These are phyloP conservation scores for Piscicola geometra DNA, from an alignment of 2,888 invertebrate species.

Conservation along the genomic window DNA sequence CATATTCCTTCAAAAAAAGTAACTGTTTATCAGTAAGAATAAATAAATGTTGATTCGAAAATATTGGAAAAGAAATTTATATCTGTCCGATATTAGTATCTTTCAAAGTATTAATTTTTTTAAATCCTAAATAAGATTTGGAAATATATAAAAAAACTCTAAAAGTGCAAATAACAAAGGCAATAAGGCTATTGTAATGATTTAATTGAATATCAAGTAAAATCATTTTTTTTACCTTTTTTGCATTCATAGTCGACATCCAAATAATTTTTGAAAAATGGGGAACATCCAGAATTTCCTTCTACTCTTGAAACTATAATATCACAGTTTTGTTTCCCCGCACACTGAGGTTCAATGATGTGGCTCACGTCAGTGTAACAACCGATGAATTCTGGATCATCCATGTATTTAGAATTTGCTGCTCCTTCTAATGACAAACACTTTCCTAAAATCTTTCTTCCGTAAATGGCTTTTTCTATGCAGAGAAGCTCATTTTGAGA, in stretches of 20 bases:
- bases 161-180: too few relatives aligned
- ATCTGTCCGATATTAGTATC: too few relatives aligned
- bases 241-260: slow-evolving; percentile 2
- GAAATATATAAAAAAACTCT: too few relatives aligned
- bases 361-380: slow-evolving; percentile 31
- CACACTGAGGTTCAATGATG: slow-evolving; percentile 18
- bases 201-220: too few relatives aligned
- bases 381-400: slow-evolving; percentile 21
- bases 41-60: too few relatives aligned
- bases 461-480: slow-evolving; percentile 24
- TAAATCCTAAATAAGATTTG: too few relatives aligned
- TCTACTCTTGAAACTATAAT: slow-evolving; percentile 12
- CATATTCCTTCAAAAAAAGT: too few relatives aligned
- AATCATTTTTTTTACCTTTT: too few relatives aligned
- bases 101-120: too few relatives aligned
- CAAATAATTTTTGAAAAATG: slow-evolving; percentile 13
- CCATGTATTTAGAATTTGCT: background rate
- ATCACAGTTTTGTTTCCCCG: slow-evolving; percentile 26
- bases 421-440: slow-evolving; percentile 26
- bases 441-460: slow-evolving; percentile 27
- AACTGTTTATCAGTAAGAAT: too few relatives aligned
- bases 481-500: slow-evolving; percentile 6
- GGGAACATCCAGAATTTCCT: background rate
- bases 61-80: too few relatives aligned
- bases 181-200: too few relatives aligned